A percentile compares a stretch with the other conserved stretches of the same genome.
Evolutionary conservation across 92 coral and sea anemone genomes (phyloP).

Genomic region (Galaxea fascicularis): DNA sequence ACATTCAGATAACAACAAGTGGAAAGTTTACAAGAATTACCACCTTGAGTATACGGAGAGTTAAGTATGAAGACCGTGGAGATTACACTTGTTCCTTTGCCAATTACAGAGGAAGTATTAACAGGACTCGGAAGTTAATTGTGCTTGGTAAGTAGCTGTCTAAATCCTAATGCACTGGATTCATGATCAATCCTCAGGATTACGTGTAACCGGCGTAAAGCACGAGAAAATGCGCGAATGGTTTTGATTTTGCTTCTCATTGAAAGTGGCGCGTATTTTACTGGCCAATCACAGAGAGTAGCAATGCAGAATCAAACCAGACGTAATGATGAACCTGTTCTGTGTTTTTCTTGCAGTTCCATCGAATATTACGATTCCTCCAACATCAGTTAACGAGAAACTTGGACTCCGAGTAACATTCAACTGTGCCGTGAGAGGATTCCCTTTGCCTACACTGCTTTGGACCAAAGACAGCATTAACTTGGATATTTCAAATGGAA

Average conservation of each 20-base stretch:
- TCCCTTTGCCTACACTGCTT: constrained; percentile 50
- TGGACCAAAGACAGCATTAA: constrained; percentile 63
- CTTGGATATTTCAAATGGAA: constrained; percentile 17
- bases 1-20: not conserved
- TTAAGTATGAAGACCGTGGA: constrained; percentile 64
- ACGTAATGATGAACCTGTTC: not conserved
- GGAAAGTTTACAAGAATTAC: constrained; percentile 25
- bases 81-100: constrained; percentile 55
- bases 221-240: too few species aligned
- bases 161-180: not conserved
- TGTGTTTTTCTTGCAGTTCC: constrained; percentile 28
- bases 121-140: constrained; percentile 33
- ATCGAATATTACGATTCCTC: constrained; percentile 17
- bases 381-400: not conserved
- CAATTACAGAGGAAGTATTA: constrained; percentile 53
- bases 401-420: constrained; percentile 37
- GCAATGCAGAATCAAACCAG: too few species aligned
- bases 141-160: constrained; percentile 61
- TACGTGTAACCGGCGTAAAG: too few species aligned
- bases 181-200: not conserved
- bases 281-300: too few species aligned
- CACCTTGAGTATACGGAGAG: constrained; percentile 20
- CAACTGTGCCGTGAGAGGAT: constrained; percentile 66
- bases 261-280: too few species aligned
- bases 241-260: too few species aligned